These are phyloP conservation scores for Halcyon smyrnensis DNA, from an alignment of 2,797 vertebrate species.

Conservation along the genomic window DNA sequence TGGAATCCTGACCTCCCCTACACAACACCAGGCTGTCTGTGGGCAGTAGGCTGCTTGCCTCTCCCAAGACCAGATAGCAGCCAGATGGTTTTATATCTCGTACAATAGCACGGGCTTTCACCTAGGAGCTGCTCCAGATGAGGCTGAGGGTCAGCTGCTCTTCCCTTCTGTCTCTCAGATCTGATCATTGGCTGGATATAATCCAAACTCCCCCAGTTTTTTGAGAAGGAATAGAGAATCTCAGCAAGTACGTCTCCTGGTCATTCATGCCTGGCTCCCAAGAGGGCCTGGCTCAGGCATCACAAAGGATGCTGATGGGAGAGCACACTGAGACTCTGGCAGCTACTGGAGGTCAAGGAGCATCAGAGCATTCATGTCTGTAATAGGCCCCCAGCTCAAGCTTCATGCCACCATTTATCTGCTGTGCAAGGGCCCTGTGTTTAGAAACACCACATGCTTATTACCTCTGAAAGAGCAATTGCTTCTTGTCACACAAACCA, in stretches of 20 bases:
- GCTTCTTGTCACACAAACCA: not conserved
- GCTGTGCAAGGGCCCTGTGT: not conserved
- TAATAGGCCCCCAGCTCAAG: not conserved
- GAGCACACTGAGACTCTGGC: not conserved
- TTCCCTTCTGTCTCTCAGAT: not conserved
- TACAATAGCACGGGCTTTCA: not conserved
- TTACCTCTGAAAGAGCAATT: not conserved
- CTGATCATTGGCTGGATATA: not conserved
- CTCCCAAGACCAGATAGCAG: not conserved
- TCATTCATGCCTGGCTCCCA: not conserved
- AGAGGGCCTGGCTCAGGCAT: not conserved
- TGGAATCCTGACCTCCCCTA: not conserved
- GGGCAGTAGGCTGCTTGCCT: not conserved
- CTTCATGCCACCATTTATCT: not conserved
- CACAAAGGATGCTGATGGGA: not conserved
- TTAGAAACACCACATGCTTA: fast-evolving
- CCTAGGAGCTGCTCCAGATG: not conserved
- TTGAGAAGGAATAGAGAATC: not conserved
- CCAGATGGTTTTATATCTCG: not conserved
- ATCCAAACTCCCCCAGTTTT: not conserved
- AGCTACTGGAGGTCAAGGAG: not conserved
- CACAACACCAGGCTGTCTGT: fast-evolving
- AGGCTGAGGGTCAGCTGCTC: not conserved
- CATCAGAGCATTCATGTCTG: not conserved
- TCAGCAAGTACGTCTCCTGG: not conserved